phyloP scores from a whole-genome alignment of 2,888 invertebrate genomes.

The Xylocampa areola region DNA sequence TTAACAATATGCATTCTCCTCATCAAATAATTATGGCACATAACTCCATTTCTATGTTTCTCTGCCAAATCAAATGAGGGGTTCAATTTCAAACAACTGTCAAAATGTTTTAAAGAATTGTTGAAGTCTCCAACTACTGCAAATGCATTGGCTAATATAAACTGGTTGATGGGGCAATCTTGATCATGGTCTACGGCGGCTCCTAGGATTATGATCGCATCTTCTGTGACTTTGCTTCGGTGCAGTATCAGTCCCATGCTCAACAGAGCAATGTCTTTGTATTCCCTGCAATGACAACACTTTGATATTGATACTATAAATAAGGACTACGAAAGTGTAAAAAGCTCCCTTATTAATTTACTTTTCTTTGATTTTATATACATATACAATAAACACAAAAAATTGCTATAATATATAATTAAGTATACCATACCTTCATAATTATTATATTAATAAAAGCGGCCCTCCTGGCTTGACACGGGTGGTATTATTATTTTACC shows the following conservation, averaged over 20 bases:
- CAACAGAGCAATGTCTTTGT: conserved; percentile 93
- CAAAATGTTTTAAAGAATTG: conserved; percentile 90
- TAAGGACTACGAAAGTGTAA: no score
- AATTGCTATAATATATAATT: no score
- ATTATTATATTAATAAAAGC: no score
- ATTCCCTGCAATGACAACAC: conserved; percentile 87
- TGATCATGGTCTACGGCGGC: conserved; percentile 93
- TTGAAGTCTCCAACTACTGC: conserved; percentile 93
- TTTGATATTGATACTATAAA: no score
- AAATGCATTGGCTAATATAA: conserved; percentile 93
- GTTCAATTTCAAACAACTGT: conserved; percentile 91
- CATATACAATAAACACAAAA: no score
- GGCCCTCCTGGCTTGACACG: no score
- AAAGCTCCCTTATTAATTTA: no score
- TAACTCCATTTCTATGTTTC: conserved; percentile 91
- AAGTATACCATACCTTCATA: no score
- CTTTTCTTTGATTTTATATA: no score
- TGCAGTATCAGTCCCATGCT: conserved; percentile 94
- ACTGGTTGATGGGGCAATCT: conserved; percentile 90
- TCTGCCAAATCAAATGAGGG: conserved; percentile 91
- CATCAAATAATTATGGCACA: conserved; percentile 92
- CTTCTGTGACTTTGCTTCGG: conserved; percentile 91
- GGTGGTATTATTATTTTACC: no score
- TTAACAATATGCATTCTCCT: conserved; percentile 91
- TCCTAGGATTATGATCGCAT: conserved; percentile 93